Evolutionary conservation across 1,140 invertebrate genomes (phyloP).

Genomic region (Leguminivora glycinivorella): DNA sequence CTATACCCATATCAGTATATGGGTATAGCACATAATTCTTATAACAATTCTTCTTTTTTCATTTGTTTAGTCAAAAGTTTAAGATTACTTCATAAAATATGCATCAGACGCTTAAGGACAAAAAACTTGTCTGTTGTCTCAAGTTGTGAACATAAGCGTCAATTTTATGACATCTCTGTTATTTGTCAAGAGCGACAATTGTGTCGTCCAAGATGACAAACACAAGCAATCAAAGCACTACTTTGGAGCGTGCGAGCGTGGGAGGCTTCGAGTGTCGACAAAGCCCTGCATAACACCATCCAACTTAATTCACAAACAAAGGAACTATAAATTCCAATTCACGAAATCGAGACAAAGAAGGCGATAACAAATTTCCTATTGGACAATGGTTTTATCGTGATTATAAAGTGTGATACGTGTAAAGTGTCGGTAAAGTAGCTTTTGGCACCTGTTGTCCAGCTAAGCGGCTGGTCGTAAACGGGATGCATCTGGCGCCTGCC

Average conservation of each 20-base stretch:
- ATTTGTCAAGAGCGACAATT: conserved; percentile 6
- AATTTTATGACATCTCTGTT: conserved; percentile 21
- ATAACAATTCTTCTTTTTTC: background rate
- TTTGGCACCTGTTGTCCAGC: conserved; percentile 66
- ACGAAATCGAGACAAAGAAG: conserved; percentile 54
- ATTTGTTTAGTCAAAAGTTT: background rate
- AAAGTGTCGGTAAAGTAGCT: conserved; percentile 69
- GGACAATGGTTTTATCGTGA: conserved; percentile 46
- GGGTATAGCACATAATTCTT: background rate
- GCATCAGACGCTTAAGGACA: background rate
- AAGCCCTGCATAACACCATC: conserved; percentile 22
- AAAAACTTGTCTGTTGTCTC: background rate
- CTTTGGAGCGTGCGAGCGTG: conserved; percentile 25
- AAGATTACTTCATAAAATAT: background rate
- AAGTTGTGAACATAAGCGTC: conserved; percentile 8
- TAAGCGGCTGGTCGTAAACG: conserved; percentile 43
- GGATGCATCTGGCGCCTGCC: conserved; percentile 56
- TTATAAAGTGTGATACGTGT: conserved; percentile 67
- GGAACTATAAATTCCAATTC: conserved; percentile 38
- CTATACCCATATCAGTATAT: too few species aligned
- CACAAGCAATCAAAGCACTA: conserved; percentile 19
- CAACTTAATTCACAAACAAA: conserved; percentile 47
- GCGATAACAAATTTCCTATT: conserved; percentile 62
- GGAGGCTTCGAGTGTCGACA: conserved; percentile 2
- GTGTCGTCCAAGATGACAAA: conserved; percentile 3